Percentiles rank a stretch among this genome's conserved stretches.
These are phyloP conservation scores for Coenobita brevimanus DNA, from an alignment of 1,140 invertebrate genomes.

Conservation along the genomic window DNA sequence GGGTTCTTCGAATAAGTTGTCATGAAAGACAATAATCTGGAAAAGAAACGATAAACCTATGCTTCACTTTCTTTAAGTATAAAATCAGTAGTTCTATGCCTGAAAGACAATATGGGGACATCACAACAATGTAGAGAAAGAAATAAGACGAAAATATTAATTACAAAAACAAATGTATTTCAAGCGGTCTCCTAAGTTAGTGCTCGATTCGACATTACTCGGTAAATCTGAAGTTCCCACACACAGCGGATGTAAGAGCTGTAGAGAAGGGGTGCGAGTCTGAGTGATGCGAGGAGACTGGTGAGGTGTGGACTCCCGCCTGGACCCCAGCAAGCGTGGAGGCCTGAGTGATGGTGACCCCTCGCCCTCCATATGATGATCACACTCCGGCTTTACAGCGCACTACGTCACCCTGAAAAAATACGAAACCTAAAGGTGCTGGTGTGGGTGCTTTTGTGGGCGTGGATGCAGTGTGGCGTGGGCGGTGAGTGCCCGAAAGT, in stretches of 20 bases:
- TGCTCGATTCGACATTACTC: too few species aligned
- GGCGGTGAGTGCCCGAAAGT: slow-evolving; percentile 80
- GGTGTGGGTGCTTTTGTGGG: slow-evolving; percentile 39
- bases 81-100: too few species aligned
- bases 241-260: background rate
- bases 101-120: too few species aligned
- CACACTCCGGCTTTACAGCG: slow-evolving; percentile 40
- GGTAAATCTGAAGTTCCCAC: too few species aligned
- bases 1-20: too few species aligned
- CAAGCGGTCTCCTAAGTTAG: too few species aligned
- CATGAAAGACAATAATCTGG: too few species aligned
- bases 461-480: slow-evolving; percentile 25
- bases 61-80: too few species aligned
- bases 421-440: slow-evolving; percentile 40
- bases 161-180: too few species aligned
- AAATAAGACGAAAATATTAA: too few species aligned
- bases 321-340: background rate
- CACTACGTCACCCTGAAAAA: slow-evolving; percentile 46
- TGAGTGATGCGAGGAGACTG: background rate
- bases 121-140: too few species aligned
- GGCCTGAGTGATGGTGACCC: slow-evolving; percentile 50
- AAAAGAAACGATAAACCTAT: too few species aligned
- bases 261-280: background rate
- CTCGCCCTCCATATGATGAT: slow-evolving; percentile 50
- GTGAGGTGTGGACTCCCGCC: background rate